Evolutionary conservation across 1,140 invertebrate genomes (phyloP), one percentile per base, ranked within the genome.

Genomic region (Rhagoletis pomonella): DNA sequence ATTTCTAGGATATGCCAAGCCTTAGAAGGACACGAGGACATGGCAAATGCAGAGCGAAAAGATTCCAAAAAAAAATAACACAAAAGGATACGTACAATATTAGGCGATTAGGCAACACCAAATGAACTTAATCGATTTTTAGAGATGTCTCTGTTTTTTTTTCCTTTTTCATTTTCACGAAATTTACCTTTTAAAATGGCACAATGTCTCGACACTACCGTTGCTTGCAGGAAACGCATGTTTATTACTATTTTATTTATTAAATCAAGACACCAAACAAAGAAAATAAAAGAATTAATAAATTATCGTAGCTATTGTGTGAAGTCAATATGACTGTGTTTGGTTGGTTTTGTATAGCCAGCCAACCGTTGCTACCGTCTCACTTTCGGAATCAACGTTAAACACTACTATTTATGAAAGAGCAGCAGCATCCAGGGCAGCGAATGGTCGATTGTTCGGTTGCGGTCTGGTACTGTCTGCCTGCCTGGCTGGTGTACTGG

Each of bases 1-100:
- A 88, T 87, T 58, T 86, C 87, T 88, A 73, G 85, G 81, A 88
- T 86, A 69, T 86, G 65, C 55, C 39, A 60, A 84, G 29, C 84
- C 84, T 85, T n/a, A 6, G 47, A 29, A 29, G 29, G 29, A 81
- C 50, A 55, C 14, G 19, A 81, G 73, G 73, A 81, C 50, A 55
- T n/a, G 29, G 17, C 50, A 81, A 81, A 55, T 55, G 47, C 44
- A 50, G 47, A 81, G 47, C 1, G 19, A 3, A 77, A 77, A 77
- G 29, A 29, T 29, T 29, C 29, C 2, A 55, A 58, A 62, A 17
- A 47, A 14, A 73, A 7, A 47, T 14, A 47, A 29, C 29, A 12
- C 50, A 29, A 29, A 29, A 29, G 29, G 29, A 29, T 29, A 29
- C 29, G 29, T 29, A 29, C 29, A 29, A 55, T 55, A 55, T 55